phyloP scores from a whole-genome alignment of 2,888 invertebrate species.

The Eudemis profundana region DNA sequence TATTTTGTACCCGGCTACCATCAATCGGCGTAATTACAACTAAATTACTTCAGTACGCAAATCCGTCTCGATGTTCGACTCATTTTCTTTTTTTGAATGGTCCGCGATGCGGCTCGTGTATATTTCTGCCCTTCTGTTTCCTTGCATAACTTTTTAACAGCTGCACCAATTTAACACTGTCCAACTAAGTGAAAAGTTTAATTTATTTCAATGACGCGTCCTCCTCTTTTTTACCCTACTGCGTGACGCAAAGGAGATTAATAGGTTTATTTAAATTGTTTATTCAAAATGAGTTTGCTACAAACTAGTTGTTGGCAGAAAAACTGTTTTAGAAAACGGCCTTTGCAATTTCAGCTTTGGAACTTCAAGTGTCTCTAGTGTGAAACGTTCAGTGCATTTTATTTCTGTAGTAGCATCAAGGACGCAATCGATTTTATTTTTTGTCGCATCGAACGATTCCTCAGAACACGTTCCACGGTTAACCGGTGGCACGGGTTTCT shows the following conservation, averaged over 20 bases:
- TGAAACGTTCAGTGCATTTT: slow-evolving; percentile 45
- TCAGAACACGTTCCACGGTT: slow-evolving; percentile 51
- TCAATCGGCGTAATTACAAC: slow-evolving; percentile 23
- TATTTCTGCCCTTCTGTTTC: slow-evolving; percentile 8
- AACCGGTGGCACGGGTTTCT: slow-evolving; percentile 64
- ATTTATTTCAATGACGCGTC: slow-evolving; percentile 26
- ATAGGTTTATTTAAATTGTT: too few species aligned
- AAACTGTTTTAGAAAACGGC: too few species aligned
- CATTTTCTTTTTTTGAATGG: slow-evolving; percentile 4
- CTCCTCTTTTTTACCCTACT: slow-evolving; percentile 16
- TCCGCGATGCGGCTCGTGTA: not conserved
- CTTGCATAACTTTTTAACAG: slow-evolving; percentile 38
- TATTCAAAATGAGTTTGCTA: too few species aligned
- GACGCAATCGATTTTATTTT: slow-evolving; percentile 51
- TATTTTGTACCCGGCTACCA: slow-evolving; percentile 8
- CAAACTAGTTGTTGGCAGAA: too few species aligned
- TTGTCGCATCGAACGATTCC: slow-evolving; percentile 50
- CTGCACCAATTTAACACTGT: slow-evolving; percentile 41
- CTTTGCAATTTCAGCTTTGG: too few species aligned
- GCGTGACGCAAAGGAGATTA: too few species aligned
- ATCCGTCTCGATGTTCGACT: not conserved
- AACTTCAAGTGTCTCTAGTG: too few species aligned
- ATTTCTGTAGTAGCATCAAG: slow-evolving; percentile 50
- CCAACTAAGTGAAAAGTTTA: slow-evolving; percentile 34
- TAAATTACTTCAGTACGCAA: slow-evolving; percentile 19